These are phyloP conservation scores for Menura novaehollandiae DNA, from an alignment of 2,113 vertebrate genomes.

Conservation along the genomic window DNA sequence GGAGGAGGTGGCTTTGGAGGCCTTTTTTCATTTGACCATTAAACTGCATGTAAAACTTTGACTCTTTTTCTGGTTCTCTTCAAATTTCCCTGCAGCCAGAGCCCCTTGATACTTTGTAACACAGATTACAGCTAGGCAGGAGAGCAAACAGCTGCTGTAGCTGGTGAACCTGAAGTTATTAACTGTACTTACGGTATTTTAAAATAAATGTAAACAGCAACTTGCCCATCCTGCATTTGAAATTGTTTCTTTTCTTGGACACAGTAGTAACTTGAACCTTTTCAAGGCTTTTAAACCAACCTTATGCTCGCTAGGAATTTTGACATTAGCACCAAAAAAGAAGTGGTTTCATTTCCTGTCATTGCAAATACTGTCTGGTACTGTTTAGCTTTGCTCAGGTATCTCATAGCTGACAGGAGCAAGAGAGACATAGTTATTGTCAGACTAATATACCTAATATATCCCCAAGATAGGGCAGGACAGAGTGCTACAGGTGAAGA, in stretches of 20 bases:
- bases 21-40: neutral
- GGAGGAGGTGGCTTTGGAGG: neutral
- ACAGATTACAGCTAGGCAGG: neutral
- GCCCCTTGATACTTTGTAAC: neutral
- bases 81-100: neutral
- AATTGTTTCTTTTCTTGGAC: neutral
- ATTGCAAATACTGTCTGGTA: neutral
- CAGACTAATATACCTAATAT: neutral
- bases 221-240: neutral
- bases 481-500: neutral
- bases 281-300: neutral
- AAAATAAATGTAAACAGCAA: neutral
- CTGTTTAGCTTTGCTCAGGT: neutral
- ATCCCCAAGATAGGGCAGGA: neutral
- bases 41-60: neutral
- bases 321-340: neutral
- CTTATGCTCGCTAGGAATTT: neutral
- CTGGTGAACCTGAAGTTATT: neutral
- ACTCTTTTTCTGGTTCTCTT: neutral
- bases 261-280: neutral
- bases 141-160: neutral
- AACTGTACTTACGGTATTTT: neutral
- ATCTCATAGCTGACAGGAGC: neutral
- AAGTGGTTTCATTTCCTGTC: neutral
- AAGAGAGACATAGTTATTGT: neutral